Conservation (phyloP, 2,113 vertebrate species). For the Ascaphus truei region DNA sequence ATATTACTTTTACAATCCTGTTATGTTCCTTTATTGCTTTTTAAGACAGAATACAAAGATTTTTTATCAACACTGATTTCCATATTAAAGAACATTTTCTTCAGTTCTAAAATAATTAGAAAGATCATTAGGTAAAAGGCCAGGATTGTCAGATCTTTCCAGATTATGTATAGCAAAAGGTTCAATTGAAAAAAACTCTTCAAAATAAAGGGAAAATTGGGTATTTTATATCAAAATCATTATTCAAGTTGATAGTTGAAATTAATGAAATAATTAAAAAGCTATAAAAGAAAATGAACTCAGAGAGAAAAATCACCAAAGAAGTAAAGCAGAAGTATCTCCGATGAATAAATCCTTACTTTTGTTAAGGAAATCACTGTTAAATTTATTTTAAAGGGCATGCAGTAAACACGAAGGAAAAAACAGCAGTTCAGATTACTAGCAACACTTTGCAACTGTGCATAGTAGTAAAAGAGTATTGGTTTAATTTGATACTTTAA, state of each 20-base stretch:
- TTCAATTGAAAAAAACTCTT: background rate
- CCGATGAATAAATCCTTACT: conserved; percentile 20
- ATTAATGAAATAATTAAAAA: conserved; percentile 52
- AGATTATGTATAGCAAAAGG: background rate
- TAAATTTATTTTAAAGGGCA: conserved; percentile 22
- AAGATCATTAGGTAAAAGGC: conserved; percentile 33
- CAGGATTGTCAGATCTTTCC: background rate
- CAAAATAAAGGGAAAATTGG: conserved; percentile 34
- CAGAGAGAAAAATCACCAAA: conserved; percentile 41
- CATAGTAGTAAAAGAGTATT: too few relatives aligned
- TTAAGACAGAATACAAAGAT: background rate
- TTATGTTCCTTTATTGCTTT: background rate
- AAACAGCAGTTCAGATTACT: too few relatives aligned
- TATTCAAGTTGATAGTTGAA: conserved; percentile 49
- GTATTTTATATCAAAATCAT: conserved; percentile 31
- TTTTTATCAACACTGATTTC: conserved; percentile 17
- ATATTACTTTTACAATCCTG: too few relatives aligned
- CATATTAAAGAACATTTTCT: conserved; percentile 21
- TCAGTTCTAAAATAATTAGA: conserved; percentile 32
- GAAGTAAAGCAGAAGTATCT: conserved; percentile 9
- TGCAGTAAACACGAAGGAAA: background rate
- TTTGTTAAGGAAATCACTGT: background rate
- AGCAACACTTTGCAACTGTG: too few relatives aligned
- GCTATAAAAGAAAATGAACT: conserved; percentile 43
- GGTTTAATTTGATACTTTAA: too few relatives aligned